Evolutionary conservation across 2,888 invertebrate genomes (phyloP), one percentile per base, ranked within the genome.

Genomic region (Polydrusus pterygomalis): DNA sequence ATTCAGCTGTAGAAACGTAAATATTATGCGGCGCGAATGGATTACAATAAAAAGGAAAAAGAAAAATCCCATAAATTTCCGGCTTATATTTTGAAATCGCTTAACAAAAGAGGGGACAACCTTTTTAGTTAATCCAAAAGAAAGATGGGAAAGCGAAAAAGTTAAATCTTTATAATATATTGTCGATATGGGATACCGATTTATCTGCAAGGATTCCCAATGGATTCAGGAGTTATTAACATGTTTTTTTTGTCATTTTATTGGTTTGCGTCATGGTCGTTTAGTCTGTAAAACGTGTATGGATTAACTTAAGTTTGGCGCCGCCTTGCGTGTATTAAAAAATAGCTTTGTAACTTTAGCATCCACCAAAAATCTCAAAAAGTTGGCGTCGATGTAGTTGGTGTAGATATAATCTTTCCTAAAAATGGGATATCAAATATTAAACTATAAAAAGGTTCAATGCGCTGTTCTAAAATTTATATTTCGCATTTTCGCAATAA

Each of bases 131-230:
- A 69, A 74, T 69, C 63, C 69, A 43, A 51, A n/a, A 51, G 51
- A 63, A 74, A 63, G 65, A 70, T 70, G 71, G 58, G 17, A 51
- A 65, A 75, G 51, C 43, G 47, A 69, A 69, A 69, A 74, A 74
- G 74, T 74, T 74, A 70, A 63, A 74, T 69, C 69, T 63, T 60
- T 51, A 38, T 68, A 68, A 74, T 69, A 74, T 69, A 74, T 74
- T 74, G 56, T 62, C 54, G 62, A 69, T 74, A 51, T 20, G 40
- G 63, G 56, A 58, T 51, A 63, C 56, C 63, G 64, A 74, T 74
- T 60, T 60, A 54, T 54, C 25, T 54, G 11, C 10, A 20, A 51
- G 11, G 20, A 13, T 51, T 51, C 18, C 20, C 1, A 30, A 54
- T 25, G 51, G 25, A 13, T 25, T 51, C 25, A 51, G 13, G 13